Conservation (phyloP, 2,888 invertebrate genomes). For the Ichneumoninae sp. region DNA sequence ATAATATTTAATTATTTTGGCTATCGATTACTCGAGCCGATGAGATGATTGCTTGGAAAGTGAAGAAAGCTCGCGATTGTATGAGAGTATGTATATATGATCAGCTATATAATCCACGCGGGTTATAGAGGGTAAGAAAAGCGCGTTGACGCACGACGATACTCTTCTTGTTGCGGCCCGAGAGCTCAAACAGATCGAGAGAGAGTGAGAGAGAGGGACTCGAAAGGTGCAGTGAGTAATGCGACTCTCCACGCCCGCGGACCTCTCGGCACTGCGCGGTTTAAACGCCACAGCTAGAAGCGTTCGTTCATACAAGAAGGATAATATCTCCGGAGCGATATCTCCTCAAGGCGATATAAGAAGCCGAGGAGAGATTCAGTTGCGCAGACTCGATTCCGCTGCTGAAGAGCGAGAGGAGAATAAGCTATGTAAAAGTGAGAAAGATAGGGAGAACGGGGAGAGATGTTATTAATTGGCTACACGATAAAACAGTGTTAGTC, state of each 20-base stretch:
- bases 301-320: slow-evolving; percentile 60
- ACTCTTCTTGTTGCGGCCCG: neutral
- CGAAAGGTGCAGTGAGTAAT: slow-evolving; percentile 61
- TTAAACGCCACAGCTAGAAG: slow-evolving; percentile 60
- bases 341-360: slow-evolving; percentile 70
- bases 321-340: slow-evolving; percentile 74
- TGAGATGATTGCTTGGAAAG: neutral
- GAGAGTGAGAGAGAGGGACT: neutral
- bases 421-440: slow-evolving; percentile 50
- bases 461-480: slow-evolving; percentile 83
- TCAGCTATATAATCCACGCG: neutral
- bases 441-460: slow-evolving; percentile 66
- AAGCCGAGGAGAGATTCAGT: slow-evolving; percentile 56
- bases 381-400: slow-evolving; percentile 24
- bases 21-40: no score
- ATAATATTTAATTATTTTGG: no score
- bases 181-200: neutral
- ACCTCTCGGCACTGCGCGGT: slow-evolving; percentile 51
- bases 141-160: slow-evolving; percentile 26
- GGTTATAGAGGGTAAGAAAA: neutral
- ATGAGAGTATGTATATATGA: neutral
- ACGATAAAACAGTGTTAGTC: slow-evolving; percentile 83
- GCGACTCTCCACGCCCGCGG: slow-evolving; percentile 64
- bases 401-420: slow-evolving; percentile 12
- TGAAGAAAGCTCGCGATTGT: slow-evolving; percentile 16